Percentiles rank a stretch among this genome's conserved stretches.
phyloP scores from a whole-genome alignment of 1,140 invertebrate genomes.

The Zaprionus davidi region DNA sequence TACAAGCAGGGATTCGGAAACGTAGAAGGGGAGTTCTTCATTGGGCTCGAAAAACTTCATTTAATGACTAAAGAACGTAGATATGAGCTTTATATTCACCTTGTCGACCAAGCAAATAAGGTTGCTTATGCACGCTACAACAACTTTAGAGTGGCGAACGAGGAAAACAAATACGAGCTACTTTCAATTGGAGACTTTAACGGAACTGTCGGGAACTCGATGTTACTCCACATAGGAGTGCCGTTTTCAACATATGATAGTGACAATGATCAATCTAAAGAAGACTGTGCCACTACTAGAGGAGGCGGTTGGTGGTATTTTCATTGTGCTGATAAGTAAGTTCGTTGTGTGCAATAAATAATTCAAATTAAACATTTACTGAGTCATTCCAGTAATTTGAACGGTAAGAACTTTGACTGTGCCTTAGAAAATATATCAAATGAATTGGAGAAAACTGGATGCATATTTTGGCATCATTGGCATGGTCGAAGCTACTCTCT shows the following conservation, averaged over 20 bases:
- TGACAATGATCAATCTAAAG: background rate
- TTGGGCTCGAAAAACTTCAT: slow-evolving; percentile 15
- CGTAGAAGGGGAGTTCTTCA: slow-evolving; percentile 1
- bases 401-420: background rate
- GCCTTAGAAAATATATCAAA: background rate
- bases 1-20: slow-evolving; percentile 6
- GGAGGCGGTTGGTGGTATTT: slow-evolving; percentile 10
- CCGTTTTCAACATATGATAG: background rate
- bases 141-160: slow-evolving; percentile 7
- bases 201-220: background rate
- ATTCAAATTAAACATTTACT: background rate
- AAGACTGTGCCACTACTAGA: background rate
- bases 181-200: background rate
- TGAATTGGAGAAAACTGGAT: background rate
- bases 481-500: background rate
- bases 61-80: slow-evolving; percentile 7
- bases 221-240: background rate
- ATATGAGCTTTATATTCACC: slow-evolving; percentile 27
- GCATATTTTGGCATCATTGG: background rate
- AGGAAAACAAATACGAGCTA: background rate
- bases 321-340: background rate
- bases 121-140: slow-evolving; percentile 19
- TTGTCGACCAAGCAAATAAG: slow-evolving; percentile 10
- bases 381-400: background rate
- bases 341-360: background rate